Evolutionary conservation across 2,797 vertebrate species (phyloP), one percentile per base, ranked within the genome.

Genomic region (Sus cebifrons): DNA sequence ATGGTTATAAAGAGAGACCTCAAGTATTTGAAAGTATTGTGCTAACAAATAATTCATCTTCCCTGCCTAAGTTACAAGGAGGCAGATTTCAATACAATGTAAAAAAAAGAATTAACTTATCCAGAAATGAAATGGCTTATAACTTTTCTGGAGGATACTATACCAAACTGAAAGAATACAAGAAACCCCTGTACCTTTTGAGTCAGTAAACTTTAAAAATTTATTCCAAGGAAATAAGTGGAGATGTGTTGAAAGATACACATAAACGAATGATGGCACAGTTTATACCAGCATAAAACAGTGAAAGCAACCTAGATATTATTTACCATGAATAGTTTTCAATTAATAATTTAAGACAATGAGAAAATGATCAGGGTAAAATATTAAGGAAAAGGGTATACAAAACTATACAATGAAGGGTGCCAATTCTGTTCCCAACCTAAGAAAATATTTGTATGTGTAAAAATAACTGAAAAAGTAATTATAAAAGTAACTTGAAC

Each of bases 61-160:
- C 18, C 58, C 64, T 81, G 29, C 14, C 64, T 32, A 88, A 86
- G 32, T 73, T 92, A 67, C 44, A 86, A 94, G 36, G 16, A 89
- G 23, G 23, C 11, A 89, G 73, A 94, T 86, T 89, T 89, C 87
- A 92, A 92, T 52, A 71, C 13, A 83, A 87, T 10, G 79, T 60
- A 79, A 68, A 81, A 84, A 21, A 21, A 84, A 71, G 16, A 64
- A 86, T 25, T 58, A 54, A 64, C 49, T 71, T 85, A 82, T 74
- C 60, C 68, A 83, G 73, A 86, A 83, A 5, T 71, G 75, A 86
- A 87, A 96, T 40, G 23, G 17, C 18, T 94, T 83, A 32, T 32
- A 74, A 94, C 52, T 23, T 93, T 95, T 92, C 56, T 88, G 84
- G 81, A 95, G 67, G 62, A 95, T n/a, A 95, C 27, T 74, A 36